These are phyloP conservation scores for Phoenicopterus ruber DNA, from an alignment of 2,113 vertebrate species.

Conservation along the genomic window DNA sequence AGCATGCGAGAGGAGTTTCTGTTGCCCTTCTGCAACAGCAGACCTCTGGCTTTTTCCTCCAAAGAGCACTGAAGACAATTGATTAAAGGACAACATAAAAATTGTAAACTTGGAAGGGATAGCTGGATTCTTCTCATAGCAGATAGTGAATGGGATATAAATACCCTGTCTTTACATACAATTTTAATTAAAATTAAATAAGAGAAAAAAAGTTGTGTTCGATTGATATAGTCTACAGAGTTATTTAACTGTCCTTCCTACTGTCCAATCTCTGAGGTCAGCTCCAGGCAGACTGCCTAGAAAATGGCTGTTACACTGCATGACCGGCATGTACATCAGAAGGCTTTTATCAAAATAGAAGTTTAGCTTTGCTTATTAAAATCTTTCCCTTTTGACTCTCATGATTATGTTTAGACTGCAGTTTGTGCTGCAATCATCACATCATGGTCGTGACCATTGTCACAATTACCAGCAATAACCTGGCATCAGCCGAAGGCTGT, in stretches of 20 bases:
- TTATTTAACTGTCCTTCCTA: background rate
- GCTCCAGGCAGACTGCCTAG: background rate
- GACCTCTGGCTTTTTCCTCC: background rate
- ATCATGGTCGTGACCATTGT: background rate
- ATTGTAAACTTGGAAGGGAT: background rate
- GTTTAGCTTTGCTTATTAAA: background rate
- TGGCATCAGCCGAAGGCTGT: background rate
- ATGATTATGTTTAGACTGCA: background rate
- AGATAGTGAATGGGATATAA: background rate
- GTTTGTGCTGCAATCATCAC: background rate
- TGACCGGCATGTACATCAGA: background rate
- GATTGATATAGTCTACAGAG: background rate
- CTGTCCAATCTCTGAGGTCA: background rate
- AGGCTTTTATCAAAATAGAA: background rate
- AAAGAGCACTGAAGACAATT: background rate
- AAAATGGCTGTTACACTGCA: fast-evolving
- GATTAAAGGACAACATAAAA: background rate
- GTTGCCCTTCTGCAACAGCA: background rate
- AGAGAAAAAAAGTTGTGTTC: background rate
- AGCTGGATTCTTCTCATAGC: background rate
- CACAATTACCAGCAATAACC: background rate
- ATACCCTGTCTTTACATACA: background rate
- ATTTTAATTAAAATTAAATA: background rate
- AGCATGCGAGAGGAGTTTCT: background rate
- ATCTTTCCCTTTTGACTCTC: background rate